A percentile compares a stretch with the other conserved stretches of the same genome.
phyloP scores from a whole-genome alignment of 2,113 vertebrate genomes.

The Mola mola region DNA sequence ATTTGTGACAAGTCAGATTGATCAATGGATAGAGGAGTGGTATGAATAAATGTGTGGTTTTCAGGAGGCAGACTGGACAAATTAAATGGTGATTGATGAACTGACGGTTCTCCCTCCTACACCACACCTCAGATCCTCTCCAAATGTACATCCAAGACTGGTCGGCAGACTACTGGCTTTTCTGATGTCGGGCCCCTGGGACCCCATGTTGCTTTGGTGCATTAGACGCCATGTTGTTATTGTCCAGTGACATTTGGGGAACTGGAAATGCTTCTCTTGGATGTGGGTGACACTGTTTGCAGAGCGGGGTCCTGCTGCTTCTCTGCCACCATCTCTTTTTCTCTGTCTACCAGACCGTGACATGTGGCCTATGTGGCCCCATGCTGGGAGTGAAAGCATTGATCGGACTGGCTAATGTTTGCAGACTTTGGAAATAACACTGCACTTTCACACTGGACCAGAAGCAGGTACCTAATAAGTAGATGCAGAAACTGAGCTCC shows the following conservation, averaged over 20 bases:
- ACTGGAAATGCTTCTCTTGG: slow-evolving; percentile 72
- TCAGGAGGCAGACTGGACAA: slow-evolving; percentile 26
- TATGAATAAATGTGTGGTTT: slow-evolving; percentile 62
- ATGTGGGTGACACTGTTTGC: slow-evolving; percentile 55
- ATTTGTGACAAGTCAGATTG: slow-evolving; percentile 48
- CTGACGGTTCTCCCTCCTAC: slow-evolving; percentile 24
- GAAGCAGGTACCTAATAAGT: slow-evolving; percentile 42
- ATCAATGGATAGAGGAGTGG: slow-evolving; percentile 51
- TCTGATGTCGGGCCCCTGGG: slow-evolving; percentile 17
- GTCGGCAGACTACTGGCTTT: slow-evolving; percentile 12
- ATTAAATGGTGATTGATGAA: slow-evolving; percentile 53
- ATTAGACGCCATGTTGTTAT: slow-evolving; percentile 51
- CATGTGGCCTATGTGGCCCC: slow-evolving; percentile 57
- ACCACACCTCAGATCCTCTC: slow-evolving; percentile 19
- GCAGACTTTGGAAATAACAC: slow-evolving; percentile 68
- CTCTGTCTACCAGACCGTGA: slow-evolving; percentile 44
- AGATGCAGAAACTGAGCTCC: slow-evolving; percentile 58
- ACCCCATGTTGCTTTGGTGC: slow-evolving; percentile 48
- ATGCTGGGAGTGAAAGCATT: slow-evolving; percentile 50
- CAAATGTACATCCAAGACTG: slow-evolving; percentile 28
- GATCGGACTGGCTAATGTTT: slow-evolving; percentile 71
- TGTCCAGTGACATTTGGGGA: slow-evolving; percentile 69
- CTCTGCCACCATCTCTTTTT: slow-evolving; percentile 36
- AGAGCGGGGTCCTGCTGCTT: slow-evolving; percentile 6
- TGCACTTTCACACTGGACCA: slow-evolving; percentile 41